Evolutionary conservation across 30 jellyfish, hydroid and myxozoan species (phyloP).

Genomic region (Haliclystus octoradiatus): DNA sequence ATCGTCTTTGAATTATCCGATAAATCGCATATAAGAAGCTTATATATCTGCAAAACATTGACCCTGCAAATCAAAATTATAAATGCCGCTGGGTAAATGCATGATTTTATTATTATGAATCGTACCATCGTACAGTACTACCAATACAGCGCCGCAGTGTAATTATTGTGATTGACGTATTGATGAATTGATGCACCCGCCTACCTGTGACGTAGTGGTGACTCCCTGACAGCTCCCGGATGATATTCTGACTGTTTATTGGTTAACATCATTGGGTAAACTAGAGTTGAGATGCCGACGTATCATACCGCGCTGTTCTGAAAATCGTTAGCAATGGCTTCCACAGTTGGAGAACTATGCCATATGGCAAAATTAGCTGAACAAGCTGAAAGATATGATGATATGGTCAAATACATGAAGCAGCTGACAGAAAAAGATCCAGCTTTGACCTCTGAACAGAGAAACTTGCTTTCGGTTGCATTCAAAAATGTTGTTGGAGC

Average conservation of each 20-base stretch:
- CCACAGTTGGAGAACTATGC: slow-evolving; percentile 27
- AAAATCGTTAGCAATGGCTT: slow-evolving; percentile 23
- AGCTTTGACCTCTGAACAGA: slow-evolving; percentile 67
- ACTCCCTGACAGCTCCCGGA: too few species aligned
- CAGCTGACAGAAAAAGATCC: slow-evolving; percentile 68
- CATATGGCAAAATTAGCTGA: slow-evolving; percentile 85
- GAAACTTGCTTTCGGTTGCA: slow-evolving; percentile 97
- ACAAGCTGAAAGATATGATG: slow-evolving; percentile 97
- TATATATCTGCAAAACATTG: too few species aligned
- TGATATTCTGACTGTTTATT: slow-evolving; percentile 9
- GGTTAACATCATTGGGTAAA: slow-evolving; percentile 11
- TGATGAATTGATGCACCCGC: too few species aligned
- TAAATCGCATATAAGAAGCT: too few species aligned
- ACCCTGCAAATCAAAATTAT: too few species aligned
- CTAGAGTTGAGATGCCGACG: slow-evolving; percentile 51
- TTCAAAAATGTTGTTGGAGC: slow-evolving; percentile 98
- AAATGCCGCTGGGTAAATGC: too few species aligned
- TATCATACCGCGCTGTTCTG: slow-evolving; percentile 35
- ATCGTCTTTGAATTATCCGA: too few species aligned
- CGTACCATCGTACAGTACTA: too few species aligned
- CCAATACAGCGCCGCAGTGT: too few species aligned
- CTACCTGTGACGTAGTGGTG: too few species aligned
- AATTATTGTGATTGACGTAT: too few species aligned
- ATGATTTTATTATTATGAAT: too few species aligned
- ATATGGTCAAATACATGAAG: slow-evolving; percentile 75